Evolutionary conservation across 2,113 vertebrate species (phyloP).

Genomic region (Elaphurus davidianus): DNA sequence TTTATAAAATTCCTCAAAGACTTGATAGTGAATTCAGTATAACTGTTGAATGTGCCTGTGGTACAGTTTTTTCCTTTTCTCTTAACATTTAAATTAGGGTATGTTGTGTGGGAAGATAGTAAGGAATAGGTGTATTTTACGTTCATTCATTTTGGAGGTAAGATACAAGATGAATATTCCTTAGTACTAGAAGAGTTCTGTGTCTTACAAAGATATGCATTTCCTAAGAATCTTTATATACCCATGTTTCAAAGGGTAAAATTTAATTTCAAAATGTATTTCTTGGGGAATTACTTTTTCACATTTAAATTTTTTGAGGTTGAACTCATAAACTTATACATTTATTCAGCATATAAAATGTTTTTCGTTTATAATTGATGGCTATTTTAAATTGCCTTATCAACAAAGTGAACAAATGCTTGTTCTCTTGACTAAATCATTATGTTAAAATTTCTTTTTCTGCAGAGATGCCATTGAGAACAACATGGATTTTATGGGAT

Average conservation of each 20-base stretch:
- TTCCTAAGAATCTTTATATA: neutral
- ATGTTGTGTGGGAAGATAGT: neutral
- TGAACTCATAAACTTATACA: neutral
- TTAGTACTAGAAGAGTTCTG: neutral
- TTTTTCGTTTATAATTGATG: conserved; percentile 22
- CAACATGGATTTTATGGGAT: conserved; percentile 96
- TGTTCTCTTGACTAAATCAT: conserved; percentile 33
- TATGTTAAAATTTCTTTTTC: conserved; percentile 54
- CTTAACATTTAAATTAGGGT: neutral
- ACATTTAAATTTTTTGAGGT: neutral
- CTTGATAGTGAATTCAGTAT: neutral
- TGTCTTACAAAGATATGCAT: neutral
- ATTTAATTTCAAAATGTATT: conserved; percentile 18
- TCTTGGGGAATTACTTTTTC: conserved; percentile 10
- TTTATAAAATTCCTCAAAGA: conserved; percentile 9
- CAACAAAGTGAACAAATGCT: neutral
- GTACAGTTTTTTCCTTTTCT: neutral
- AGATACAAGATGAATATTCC: neutral
- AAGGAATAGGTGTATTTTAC: neutral
- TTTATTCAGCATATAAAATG: conserved; percentile 4
- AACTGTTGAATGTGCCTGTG: neutral
- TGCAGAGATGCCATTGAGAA: conserved; percentile 93
- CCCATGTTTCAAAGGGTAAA: neutral
- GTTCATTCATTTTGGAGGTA: neutral
- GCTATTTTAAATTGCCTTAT: conserved; percentile 35